Evolutionary conservation across 2,797 vertebrate genomes (phyloP).

Genomic region (Pangasius macronema): DNA sequence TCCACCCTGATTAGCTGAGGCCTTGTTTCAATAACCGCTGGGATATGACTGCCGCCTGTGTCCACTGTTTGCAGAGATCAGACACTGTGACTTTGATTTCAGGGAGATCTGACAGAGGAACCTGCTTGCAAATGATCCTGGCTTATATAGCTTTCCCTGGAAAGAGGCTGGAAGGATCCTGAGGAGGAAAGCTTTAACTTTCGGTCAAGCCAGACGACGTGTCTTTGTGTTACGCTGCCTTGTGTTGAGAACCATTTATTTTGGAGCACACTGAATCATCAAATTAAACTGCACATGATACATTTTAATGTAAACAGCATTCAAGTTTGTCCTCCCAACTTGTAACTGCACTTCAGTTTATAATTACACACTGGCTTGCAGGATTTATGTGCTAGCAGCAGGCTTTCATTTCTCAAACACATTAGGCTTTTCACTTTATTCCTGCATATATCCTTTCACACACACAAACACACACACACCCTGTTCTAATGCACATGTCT

Average conservation of each 20-base stretch:
- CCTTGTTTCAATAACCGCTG: slow-evolving; percentile 34
- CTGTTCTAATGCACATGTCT: slow-evolving; percentile 54
- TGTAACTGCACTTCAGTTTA: slow-evolving; percentile 19
- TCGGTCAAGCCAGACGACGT: slow-evolving; percentile 30
- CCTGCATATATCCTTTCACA: background rate
- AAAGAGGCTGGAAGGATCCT: slow-evolving; percentile 16
- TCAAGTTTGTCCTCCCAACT: slow-evolving; percentile 22
- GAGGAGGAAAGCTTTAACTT: slow-evolving; percentile 35
- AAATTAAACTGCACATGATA: slow-evolving; percentile 17
- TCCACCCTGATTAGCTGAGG: background rate
- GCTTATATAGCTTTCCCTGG: slow-evolving; percentile 27
- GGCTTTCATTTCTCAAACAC: slow-evolving; percentile 9
- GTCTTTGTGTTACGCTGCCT: background rate
- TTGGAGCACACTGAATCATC: slow-evolving; percentile 5
- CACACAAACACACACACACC: slow-evolving; percentile 26
- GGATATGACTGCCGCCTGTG: slow-evolving; percentile 14
- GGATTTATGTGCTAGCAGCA: background rate
- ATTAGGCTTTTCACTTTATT: slow-evolving; percentile 19
- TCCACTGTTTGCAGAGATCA: slow-evolving; percentile 43
- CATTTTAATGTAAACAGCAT: slow-evolving; percentile 28
- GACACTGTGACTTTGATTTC: slow-evolving; percentile 44
- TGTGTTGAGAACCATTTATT: slow-evolving; percentile 23
- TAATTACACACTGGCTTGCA: slow-evolving; percentile 17
- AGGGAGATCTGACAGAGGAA: slow-evolving; percentile 38
- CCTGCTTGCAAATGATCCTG: slow-evolving; percentile 33